Evolutionary conservation across 1,140 invertebrate genomes (phyloP), one percentile per base, ranked within the genome.

Genomic region (Hesperophylax magnus): DNA sequence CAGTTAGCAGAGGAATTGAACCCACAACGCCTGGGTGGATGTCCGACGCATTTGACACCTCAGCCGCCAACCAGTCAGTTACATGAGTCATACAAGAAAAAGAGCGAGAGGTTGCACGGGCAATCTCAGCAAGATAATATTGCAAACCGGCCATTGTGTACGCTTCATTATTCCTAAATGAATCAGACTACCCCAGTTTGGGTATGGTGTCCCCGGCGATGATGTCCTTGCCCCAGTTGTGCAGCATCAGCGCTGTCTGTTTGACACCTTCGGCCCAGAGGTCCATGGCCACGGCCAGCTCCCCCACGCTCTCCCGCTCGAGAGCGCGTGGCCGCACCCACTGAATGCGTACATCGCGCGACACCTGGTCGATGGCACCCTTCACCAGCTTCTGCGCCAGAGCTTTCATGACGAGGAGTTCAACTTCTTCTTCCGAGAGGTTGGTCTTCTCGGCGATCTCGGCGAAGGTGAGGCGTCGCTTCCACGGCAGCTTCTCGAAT

Each of bases 321-420:
- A 89, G 84, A 9, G 88, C 88, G 0, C 87, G 84, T 22, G 88
- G 87, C 8, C 87, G 83, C 78, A 88, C 88, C 88, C 88, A 89
- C 34, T 84, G 84, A 15, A 89, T 85, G 17, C 79, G 76, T 27
- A 88, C 88, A 6, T 85, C 86, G n/a, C 85, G 84, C 56, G 82
- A 85, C 69, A 89, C 97, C 90, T 99, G 97, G 91, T 99, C 98
- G 85, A 99, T 99, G 65, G 94, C 95, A 17, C 98, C 98, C 81
- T 95, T 94, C 3, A 99, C 96, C 0, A 99, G 91, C 61, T 96
- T 96, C 84, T 99, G 94, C n/a, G 97, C 96, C 31, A 99, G 87
- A 0, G 98, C 98, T 89, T 99, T 98, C 98, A 99, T 99, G 2
- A 99, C 96, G 14, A 99, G 91, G 79, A 98, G 90, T 87, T 99